Evolutionary conservation across 2,113 vertebrate genomes (phyloP).

Genomic region (Nibea albiflora): DNA sequence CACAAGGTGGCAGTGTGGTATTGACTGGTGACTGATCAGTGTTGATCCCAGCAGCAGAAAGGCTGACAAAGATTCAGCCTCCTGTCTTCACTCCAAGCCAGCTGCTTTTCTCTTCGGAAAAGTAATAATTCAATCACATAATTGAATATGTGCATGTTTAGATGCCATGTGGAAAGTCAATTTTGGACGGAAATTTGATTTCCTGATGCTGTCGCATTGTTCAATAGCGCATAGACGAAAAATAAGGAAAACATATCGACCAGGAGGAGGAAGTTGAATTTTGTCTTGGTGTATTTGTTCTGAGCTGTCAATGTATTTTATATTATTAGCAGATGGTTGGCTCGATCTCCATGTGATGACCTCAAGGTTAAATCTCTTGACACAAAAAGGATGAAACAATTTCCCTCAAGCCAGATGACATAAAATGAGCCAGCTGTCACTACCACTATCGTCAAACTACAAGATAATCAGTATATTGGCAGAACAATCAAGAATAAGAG

Average conservation of each 20-base stretch:
- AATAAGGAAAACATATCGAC: slow-evolving; percentile 37
- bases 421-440: slow-evolving; percentile 60
- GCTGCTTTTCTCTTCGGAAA: slow-evolving; percentile 15
- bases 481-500: slow-evolving; percentile 10
- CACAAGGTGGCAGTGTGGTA: slow-evolving; percentile 82
- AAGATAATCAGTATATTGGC: slow-evolving; percentile 38
- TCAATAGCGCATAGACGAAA: slow-evolving; percentile 20
- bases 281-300: slow-evolving; percentile 25
- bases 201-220: background rate
- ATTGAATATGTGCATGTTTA: slow-evolving; percentile 41
- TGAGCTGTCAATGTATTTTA: slow-evolving; percentile 41
- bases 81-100: background rate
- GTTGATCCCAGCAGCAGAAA: slow-evolving; percentile 6
- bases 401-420: slow-evolving; percentile 38
- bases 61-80: slow-evolving; percentile 14
- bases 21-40: slow-evolving; percentile 21
- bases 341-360: slow-evolving; percentile 33
- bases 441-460: slow-evolving; percentile 32
- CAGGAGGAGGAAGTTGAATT: slow-evolving; percentile 15
- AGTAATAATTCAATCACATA: slow-evolving; percentile 46
- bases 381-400: slow-evolving; percentile 32
- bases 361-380: slow-evolving; percentile 43
- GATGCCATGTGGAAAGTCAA: slow-evolving; percentile 22
- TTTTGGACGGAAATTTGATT: slow-evolving; percentile 40
- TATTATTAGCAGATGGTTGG: slow-evolving; percentile 47